These are phyloP conservation scores for Gymnoscopelus braueri DNA, from an alignment of 2,797 vertebrate species.

Conservation along the genomic window DNA sequence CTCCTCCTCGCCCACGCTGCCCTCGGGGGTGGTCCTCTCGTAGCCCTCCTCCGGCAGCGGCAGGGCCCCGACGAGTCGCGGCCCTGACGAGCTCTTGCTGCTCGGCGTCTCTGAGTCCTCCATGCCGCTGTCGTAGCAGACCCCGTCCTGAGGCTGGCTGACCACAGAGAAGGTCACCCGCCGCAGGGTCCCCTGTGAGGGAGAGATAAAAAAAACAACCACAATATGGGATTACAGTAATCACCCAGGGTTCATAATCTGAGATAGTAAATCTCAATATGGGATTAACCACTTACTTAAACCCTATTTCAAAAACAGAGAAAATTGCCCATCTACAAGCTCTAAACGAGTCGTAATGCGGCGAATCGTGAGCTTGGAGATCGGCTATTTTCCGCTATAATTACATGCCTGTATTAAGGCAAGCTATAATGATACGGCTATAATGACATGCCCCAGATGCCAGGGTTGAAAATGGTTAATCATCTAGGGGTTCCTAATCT, in stretches of 20 bases:
- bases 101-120: constrained; percentile 99
- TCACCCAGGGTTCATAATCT: constrained; percentile 65
- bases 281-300: too few species aligned
- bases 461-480: too few species aligned
- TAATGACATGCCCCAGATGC: too few species aligned
- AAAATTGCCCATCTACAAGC: too few species aligned
- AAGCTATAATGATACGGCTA: too few species aligned
- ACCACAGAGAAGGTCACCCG: constrained; percentile 99
- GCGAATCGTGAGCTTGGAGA: too few species aligned
- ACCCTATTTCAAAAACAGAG: too few species aligned
- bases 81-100: constrained; percentile 98
- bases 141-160: constrained; percentile 95
- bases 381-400: too few species aligned
- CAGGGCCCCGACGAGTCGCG: constrained; percentile 94
- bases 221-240: constrained; percentile 71
- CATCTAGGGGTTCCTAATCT: not conserved
- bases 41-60: constrained; percentile 97
- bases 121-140: constrained; percentile 98
- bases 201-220: constrained; percentile 36
- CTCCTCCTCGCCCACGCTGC: constrained; percentile 98
- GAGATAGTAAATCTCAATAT: constrained; percentile 61
- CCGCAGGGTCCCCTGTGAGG: constrained; percentile 89
- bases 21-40: constrained; percentile 97
- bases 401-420: too few species aligned
- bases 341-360: too few species aligned